Conservation (phyloP, 2,888 invertebrate genomes). For the Sialis fuliginosa region DNA sequence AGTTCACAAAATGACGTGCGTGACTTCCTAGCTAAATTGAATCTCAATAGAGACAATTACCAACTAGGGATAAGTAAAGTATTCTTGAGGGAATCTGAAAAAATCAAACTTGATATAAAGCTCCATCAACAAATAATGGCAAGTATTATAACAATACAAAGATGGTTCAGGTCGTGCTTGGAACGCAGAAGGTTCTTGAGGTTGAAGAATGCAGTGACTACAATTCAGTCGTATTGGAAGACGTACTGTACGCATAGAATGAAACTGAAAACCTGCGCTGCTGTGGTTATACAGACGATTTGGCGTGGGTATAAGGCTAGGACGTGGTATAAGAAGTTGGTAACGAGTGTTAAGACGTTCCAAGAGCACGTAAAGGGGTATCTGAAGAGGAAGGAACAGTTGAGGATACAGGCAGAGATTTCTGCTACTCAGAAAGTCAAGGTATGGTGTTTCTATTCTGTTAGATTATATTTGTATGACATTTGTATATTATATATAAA, state of each 20-base stretch:
- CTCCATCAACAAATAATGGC: slow-evolving; percentile 89
- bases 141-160: slow-evolving; percentile 78
- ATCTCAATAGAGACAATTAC: slow-evolving; percentile 77
- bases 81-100: slow-evolving; percentile 86
- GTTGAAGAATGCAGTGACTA: slow-evolving; percentile 51
- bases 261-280: slow-evolving; percentile 25
- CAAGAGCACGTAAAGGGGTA: slow-evolving; percentile 59
- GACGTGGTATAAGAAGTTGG: slow-evolving; percentile 46
- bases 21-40: slow-evolving; percentile 64
- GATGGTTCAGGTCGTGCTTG: slow-evolving; percentile 73
- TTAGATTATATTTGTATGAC: background rate
- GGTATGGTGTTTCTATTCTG: background rate
- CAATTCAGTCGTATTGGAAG: slow-evolving; percentile 57
- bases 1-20: slow-evolving; percentile 77
- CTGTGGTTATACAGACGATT: slow-evolving; percentile 55
- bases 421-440: background rate
- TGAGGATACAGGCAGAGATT: slow-evolving; percentile 7
- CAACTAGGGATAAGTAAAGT: slow-evolving; percentile 80
- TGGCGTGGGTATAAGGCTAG: slow-evolving; percentile 56
- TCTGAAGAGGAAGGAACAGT: slow-evolving; percentile 30
- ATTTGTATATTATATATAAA: too few relatives aligned
- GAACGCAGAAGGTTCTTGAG: slow-evolving; percentile 62
- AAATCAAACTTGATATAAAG: slow-evolving; percentile 77
- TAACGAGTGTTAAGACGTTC: slow-evolving; percentile 37
- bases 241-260: slow-evolving; percentile 42